Conservation (phyloP, 2,888 invertebrate species). For the Pediacus dermestoides region DNA sequence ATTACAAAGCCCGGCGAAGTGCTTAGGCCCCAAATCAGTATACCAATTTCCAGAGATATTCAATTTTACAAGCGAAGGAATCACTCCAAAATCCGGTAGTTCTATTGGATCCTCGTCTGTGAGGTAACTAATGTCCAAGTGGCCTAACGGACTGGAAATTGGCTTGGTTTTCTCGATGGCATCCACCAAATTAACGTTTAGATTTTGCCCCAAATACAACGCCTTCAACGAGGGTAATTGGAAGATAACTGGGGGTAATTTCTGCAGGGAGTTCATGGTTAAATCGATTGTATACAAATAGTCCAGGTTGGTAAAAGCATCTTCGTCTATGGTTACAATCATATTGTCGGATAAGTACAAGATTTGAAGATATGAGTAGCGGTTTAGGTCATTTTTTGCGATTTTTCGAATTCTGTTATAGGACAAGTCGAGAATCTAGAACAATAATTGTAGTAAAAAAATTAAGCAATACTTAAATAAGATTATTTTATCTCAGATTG, state of each 20-base stretch:
- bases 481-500: no score
- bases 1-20: slow-evolving; percentile 45
- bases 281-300: slow-evolving; percentile 40
- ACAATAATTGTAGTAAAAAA: no score
- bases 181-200: slow-evolving; percentile 42
- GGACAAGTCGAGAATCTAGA: slow-evolving; percentile 41
- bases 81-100: slow-evolving; percentile 38
- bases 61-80: slow-evolving; percentile 38
- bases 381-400: slow-evolving; percentile 34
- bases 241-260: slow-evolving; percentile 40
- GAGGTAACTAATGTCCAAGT: slow-evolving; percentile 41
- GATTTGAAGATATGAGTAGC: slow-evolving; percentile 38
- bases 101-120: slow-evolving; percentile 30
- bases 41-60: slow-evolving; percentile 43
- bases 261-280: slow-evolving; percentile 37
- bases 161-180: slow-evolving; percentile 38
- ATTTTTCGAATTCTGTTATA: slow-evolving; percentile 44
- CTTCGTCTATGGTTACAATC: slow-evolving; percentile 37
- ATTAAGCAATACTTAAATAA: no score
- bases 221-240: slow-evolving; percentile 41
- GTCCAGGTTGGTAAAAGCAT: slow-evolving; percentile 35
- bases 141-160: slow-evolving; percentile 39
- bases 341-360: slow-evolving; percentile 46
- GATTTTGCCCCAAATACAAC: slow-evolving; percentile 43
- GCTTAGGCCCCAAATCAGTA: slow-evolving; percentile 29